A percentile compares a stretch with the other conserved stretches of the same genome.
These are phyloP conservation scores for Eubasilissa regina DNA, from an alignment of 1,140 invertebrate species.

Conservation along the genomic window DNA sequence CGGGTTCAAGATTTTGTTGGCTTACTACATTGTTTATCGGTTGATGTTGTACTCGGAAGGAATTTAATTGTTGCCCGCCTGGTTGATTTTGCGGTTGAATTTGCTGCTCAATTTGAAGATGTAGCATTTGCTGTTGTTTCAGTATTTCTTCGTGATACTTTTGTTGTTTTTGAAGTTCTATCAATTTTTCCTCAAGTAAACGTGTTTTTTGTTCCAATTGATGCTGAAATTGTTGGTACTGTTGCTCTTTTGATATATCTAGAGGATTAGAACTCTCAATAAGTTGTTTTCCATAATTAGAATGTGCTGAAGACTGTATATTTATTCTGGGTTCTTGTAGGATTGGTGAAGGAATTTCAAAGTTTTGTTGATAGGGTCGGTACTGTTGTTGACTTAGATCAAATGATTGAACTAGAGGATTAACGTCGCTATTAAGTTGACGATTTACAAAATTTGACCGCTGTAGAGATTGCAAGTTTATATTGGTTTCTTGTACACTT, in stretches of 20 bases:
- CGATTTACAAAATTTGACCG: too few relatives aligned
- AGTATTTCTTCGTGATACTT: constrained; percentile 80
- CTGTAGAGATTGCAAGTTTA: too few relatives aligned
- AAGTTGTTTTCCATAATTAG: neutral
- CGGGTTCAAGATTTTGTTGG: too few relatives aligned
- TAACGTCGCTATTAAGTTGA: too few relatives aligned
- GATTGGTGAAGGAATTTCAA: too few relatives aligned
- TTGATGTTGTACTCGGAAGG: too few relatives aligned
- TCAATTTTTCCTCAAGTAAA: constrained; percentile 79
- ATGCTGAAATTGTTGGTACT: constrained; percentile 67
- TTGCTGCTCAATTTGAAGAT: constrained; percentile 62
- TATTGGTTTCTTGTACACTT: neutral
- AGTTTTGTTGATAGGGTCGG: neutral
- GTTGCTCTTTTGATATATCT: constrained; percentile 63
- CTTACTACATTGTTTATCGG: too few relatives aligned
- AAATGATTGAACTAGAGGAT: constrained; percentile 22
- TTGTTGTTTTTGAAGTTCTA: constrained; percentile 78
- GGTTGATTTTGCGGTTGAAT: constrained; percentile 66
- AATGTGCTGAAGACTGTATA: too few relatives aligned
- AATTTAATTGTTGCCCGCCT: too few relatives aligned
- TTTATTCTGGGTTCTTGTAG: too few relatives aligned
- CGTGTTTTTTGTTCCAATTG: constrained; percentile 79
- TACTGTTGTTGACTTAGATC: constrained; percentile 18
- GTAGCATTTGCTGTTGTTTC: constrained; percentile 70
- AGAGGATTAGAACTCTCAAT: neutral